Conservation (phyloP, 2,797 vertebrate species). For the Sebastolobus altivelis region DNA sequence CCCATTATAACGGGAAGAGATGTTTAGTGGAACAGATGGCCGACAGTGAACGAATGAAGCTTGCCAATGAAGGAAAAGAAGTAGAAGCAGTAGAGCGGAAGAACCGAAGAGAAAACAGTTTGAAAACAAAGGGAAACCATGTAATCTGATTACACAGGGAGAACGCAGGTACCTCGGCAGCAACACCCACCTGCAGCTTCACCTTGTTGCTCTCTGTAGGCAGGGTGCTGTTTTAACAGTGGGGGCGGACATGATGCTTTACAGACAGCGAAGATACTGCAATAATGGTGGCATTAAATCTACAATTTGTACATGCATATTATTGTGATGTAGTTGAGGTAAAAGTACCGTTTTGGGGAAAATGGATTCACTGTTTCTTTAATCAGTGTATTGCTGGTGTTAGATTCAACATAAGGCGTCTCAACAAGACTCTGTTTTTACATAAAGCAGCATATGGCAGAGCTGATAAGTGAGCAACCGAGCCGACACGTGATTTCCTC, state of each 20-base stretch:
- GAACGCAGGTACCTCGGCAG: neutral
- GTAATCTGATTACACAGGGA: neutral
- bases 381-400: slow-evolving; percentile 8
- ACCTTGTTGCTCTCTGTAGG: neutral
- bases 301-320: neutral
- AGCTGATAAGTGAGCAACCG: slow-evolving; percentile 52
- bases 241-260: slow-evolving; percentile 6
- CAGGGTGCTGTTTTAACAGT: neutral
- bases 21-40: slow-evolving; percentile 17
- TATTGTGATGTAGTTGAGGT: neutral
- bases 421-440: slow-evolving; percentile 64
- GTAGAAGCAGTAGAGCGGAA: neutral
- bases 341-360: accelerated
- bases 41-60: slow-evolving; percentile 2
- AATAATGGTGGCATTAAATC: neutral
- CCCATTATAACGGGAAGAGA: neutral
- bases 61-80: neutral
- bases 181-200: slow-evolving; percentile 6
- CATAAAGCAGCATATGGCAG: slow-evolving; percentile 71
- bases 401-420: slow-evolving; percentile 60
- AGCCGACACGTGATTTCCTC: slow-evolving; percentile 47
- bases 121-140: neutral
- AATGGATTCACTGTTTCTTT: neutral
- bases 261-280: neutral
- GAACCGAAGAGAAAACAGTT: neutral